These are phyloP conservation scores for Cataglyphis hispanica DNA, from an alignment of 1,140 invertebrate species.

Conservation along the genomic window DNA sequence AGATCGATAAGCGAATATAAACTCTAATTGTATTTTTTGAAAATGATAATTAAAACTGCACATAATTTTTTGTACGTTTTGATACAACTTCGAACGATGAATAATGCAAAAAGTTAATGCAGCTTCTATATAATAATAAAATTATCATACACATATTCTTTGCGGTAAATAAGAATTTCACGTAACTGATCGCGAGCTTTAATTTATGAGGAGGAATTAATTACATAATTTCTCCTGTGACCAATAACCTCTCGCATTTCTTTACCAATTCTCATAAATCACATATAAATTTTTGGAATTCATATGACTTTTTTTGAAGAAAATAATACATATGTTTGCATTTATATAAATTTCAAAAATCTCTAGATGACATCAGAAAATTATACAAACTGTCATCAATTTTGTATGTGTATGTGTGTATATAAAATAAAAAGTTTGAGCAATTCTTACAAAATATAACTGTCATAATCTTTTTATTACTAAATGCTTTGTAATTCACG, in stretches of 20 bases:
- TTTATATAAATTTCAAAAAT: not conserved
- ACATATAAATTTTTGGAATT: not conserved
- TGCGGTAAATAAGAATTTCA: conserved; percentile 29
- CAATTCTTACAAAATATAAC: not conserved
- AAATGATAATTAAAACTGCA: conserved; percentile 28
- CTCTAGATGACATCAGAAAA: not conserved
- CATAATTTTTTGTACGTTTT: conserved; percentile 30
- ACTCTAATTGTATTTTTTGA: conserved; percentile 6
- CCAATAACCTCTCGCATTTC: not conserved
- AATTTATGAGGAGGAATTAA: not conserved
- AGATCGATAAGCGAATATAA: no score
- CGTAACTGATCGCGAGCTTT: not conserved
- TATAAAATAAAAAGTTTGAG: no score
- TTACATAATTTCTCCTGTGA: not conserved
- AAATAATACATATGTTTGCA: not conserved
- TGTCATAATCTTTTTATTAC: not conserved
- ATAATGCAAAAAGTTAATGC: not conserved
- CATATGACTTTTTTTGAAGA: not conserved
- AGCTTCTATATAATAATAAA: not conserved
- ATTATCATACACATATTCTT: not conserved
- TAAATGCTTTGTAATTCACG: conserved; percentile 12
- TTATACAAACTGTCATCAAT: not conserved
- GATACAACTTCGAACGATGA: not conserved
- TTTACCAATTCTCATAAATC: not conserved
- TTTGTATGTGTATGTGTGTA: no score